Conservation (phyloP, 1,140 invertebrate genomes). For the Arctopsyche grandis region DNA sequence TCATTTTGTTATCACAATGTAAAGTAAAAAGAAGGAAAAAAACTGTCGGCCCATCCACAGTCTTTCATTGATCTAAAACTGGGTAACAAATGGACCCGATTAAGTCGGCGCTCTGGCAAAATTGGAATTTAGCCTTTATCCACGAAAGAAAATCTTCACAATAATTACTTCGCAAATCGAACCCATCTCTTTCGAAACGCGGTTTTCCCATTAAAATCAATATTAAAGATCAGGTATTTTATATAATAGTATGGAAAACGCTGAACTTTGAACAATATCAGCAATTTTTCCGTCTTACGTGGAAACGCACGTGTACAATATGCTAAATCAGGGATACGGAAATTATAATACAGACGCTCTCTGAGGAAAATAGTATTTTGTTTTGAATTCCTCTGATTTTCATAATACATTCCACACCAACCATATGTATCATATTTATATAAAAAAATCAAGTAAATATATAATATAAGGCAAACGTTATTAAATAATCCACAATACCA, state of each 20-base stretch:
- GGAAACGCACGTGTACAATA: constrained; percentile 23
- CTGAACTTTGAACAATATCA: neutral
- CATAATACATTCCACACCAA: neutral
- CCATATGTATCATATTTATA: no score
- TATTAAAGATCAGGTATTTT: neutral
- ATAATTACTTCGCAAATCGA: constrained; percentile 8
- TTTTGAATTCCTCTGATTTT: neutral
- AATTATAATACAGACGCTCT: neutral
- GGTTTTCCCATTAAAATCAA: neutral
- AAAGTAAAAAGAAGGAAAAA: constrained; percentile 14
- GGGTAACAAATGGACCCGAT: constrained; percentile 22
- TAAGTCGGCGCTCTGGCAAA: neutral
- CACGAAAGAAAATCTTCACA: constrained; percentile 5
- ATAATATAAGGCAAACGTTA: no score
- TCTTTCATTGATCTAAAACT: constrained; percentile 16
- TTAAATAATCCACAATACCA: no score
- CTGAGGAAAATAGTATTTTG: neutral
- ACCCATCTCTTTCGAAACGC: neutral
- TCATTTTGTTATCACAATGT: constrained; percentile 42
- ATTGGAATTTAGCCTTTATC: constrained; percentile 6
- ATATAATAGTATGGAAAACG: no score
- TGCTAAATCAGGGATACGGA: constrained; percentile 26
- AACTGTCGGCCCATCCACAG: neutral
- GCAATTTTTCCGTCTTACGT: constrained; percentile 1
- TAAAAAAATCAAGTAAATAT: no score